Evolutionary conservation across 2,888 invertebrate genomes (phyloP).

Genomic region (Eurytoma adleriae): DNA sequence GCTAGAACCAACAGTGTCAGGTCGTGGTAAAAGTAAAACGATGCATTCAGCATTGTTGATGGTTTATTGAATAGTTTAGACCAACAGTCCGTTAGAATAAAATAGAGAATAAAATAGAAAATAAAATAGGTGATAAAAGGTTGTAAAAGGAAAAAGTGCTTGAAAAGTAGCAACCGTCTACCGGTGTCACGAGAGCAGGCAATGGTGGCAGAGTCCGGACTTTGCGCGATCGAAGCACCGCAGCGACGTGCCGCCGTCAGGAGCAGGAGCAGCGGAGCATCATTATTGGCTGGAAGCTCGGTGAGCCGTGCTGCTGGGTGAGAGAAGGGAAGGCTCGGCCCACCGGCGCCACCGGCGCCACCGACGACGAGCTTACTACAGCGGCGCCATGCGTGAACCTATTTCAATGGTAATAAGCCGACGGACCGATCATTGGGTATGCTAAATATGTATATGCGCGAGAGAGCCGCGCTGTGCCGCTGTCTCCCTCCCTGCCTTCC

Average conservation of each 20-base stretch:
- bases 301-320: constrained; percentile 8
- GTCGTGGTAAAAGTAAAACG: neutral
- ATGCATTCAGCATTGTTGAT: too few relatives aligned
- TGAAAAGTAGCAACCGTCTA: too few relatives aligned
- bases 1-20: neutral
- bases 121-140: too few relatives aligned
- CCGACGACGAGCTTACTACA: too few relatives aligned
- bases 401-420: constrained; percentile 71
- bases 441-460: constrained; percentile 70
- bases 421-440: constrained; percentile 69
- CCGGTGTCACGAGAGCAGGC: too few relatives aligned
- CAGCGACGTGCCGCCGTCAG: constrained; percentile 10
- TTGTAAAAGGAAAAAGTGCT: too few relatives aligned
- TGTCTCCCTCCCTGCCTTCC: constrained; percentile 4
- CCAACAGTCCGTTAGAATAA: too few relatives aligned
- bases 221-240: constrained; percentile 19
- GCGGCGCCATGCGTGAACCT: constrained; percentile 50
- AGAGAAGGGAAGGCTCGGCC: neutral
- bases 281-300: constrained; percentile 49
- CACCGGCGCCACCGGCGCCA: neutral
- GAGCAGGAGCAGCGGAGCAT: constrained; percentile 28
- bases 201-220: too few relatives aligned
- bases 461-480: constrained; percentile 49
- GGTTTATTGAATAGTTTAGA: too few relatives aligned
- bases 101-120: too few relatives aligned